Evolutionary conservation across 2,888 invertebrate species (phyloP).

Genomic region (Thereva unica): DNA sequence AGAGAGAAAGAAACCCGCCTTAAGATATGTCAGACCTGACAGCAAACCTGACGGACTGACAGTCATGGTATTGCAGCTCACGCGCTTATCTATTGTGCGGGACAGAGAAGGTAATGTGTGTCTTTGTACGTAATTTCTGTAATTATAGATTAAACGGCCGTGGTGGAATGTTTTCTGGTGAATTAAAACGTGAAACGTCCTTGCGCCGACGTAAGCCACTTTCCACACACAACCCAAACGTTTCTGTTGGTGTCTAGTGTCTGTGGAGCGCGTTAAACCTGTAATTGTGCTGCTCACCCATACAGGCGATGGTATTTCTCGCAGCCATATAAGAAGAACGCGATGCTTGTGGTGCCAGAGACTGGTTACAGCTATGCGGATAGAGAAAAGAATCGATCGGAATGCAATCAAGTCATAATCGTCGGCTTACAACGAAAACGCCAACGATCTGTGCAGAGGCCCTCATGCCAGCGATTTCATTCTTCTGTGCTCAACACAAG

Average conservation of each 20-base stretch:
- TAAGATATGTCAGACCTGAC: no score
- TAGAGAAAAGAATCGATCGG: constrained; percentile 16
- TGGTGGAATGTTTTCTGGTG: constrained; percentile 8
- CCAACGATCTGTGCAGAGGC: neutral
- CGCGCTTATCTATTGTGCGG: no score
- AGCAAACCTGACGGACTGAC: no score
- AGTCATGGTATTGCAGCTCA: no score
- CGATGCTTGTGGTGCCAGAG: no score
- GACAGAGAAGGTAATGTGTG: neutral
- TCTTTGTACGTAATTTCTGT: constrained; percentile 17
- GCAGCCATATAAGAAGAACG: no score
- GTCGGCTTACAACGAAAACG: constrained; percentile 9
- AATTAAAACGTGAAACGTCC: constrained; percentile 21
- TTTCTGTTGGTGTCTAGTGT: neutral
- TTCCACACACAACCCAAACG: neutral
- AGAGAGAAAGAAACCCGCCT: no score
- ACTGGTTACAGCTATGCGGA: neutral
- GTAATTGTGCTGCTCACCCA: neutral
- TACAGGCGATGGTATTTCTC: constrained; percentile 4
- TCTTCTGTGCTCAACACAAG: no score
- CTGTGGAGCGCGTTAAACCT: neutral
- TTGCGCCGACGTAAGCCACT: neutral
- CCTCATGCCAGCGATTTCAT: no score
- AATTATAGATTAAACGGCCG: constrained; percentile 24
- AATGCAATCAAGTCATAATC: constrained; percentile 31